Evolutionary conservation across 2,888 invertebrate genomes (phyloP).

Genomic region (Folsomia manolachei): DNA sequence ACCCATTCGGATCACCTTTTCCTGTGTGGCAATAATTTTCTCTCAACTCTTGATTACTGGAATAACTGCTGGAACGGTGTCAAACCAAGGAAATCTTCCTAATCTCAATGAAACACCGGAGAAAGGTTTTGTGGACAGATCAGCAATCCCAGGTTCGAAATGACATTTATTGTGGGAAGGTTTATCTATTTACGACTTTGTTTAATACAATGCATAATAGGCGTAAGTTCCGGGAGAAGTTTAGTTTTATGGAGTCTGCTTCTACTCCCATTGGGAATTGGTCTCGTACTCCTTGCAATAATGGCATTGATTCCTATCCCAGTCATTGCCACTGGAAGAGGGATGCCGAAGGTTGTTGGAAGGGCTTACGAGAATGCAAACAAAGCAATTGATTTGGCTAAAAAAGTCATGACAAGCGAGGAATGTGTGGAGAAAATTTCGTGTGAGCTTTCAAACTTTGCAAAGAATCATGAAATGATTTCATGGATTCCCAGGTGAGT

Average conservation of each 20-base stretch:
- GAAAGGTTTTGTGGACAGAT: not conserved
- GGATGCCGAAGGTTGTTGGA: too few relatives aligned
- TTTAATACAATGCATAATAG: too few relatives aligned
- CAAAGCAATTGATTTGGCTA: slow-evolving; percentile 17
- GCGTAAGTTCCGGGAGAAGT: slow-evolving; percentile 18
- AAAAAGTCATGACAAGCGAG: slow-evolving; percentile 28
- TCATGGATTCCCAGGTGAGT: slow-evolving; percentile 34
- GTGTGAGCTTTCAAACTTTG: slow-evolving; percentile 31
- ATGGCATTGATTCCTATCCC: slow-evolving; percentile 31
- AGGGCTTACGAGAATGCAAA: not conserved
- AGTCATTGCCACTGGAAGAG: slow-evolving; percentile 18
- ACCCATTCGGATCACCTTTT: not conserved
- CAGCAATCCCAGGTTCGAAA: not conserved
- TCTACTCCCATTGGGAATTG: slow-evolving; percentile 29
- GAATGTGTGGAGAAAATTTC: slow-evolving; percentile 35
- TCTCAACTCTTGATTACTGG: not conserved
- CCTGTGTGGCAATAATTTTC: not conserved
- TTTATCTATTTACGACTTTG: not conserved
- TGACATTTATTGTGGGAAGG: too few relatives aligned
- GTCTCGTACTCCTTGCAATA: slow-evolving; percentile 16
- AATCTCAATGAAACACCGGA: not conserved
- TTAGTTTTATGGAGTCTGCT: slow-evolving; percentile 29
- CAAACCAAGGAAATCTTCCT: not conserved
- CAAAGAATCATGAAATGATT: slow-evolving; percentile 20
- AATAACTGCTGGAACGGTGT: not conserved